phyloP scores from a whole-genome alignment of 2,113 vertebrate genomes.

The Cisticola juncidis region DNA sequence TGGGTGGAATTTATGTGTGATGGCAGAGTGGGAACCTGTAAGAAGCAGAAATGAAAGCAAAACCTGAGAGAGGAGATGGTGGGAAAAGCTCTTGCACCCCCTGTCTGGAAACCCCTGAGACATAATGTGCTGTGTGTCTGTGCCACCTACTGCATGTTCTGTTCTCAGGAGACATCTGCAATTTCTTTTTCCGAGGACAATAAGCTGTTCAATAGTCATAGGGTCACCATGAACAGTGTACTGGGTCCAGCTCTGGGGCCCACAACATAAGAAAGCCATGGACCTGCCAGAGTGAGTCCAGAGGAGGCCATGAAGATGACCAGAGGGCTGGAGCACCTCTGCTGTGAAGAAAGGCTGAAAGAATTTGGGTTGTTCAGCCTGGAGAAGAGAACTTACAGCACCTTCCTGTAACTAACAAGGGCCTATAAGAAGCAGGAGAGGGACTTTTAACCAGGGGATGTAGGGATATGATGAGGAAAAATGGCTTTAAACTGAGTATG shows the following conservation, averaged over 20 bases:
- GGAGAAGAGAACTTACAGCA: neutral
- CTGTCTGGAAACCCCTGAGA: neutral
- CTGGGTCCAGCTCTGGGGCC: neutral
- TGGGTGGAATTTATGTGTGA: neutral
- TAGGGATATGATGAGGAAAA: neutral
- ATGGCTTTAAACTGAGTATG: neutral
- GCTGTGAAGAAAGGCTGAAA: neutral
- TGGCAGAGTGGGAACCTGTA: neutral
- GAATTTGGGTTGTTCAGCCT: neutral
- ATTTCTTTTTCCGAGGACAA: neutral
- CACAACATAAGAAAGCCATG: neutral
- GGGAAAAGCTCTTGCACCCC: neutral
- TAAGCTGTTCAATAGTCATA: neutral
- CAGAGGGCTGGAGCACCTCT: neutral
- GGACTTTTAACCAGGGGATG: neutral
- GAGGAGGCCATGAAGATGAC: neutral
- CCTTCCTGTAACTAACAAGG: neutral
- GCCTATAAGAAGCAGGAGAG: neutral
- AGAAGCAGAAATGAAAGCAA: conserved; percentile 21
- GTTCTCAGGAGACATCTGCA: neutral
- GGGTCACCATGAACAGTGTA: neutral
- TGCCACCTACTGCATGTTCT: neutral
- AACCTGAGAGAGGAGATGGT: neutral
- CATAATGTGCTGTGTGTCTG: neutral
- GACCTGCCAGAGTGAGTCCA: neutral